Evolutionary conservation across 1,140 invertebrate species (phyloP), one percentile per base, ranked within the genome.

Genomic region (Acromyrmex charruanus): DNA sequence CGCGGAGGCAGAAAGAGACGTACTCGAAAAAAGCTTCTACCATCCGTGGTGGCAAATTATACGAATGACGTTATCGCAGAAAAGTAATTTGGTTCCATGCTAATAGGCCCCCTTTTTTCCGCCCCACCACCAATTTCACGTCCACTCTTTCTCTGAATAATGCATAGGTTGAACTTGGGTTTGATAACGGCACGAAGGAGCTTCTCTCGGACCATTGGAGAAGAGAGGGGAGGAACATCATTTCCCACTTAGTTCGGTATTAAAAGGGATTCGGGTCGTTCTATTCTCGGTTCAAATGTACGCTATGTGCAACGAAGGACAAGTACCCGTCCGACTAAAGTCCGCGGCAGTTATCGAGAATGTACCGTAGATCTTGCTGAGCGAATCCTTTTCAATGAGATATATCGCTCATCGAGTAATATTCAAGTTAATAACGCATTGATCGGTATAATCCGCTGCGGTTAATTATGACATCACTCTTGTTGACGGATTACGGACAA

Each of bases 81-180:
- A 93, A 93, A 93, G 94, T 94, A 94, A 94, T 94, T 94, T 94
- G 92, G 92, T 91, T 92, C 91, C 88, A 94, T 94, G 93, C 93
- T 94, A 94, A 94, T 94, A 94, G 93, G 91, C 77, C 80, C 85
- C 65, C 72, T 49, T 77, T 69, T 74, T 72, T 65, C 66, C 85
- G 16, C 51, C 65, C 80, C 72, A 65, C 79, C 63, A 74, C 72
- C 65, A 58, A 74, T 74, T 58, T 53, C 63, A 31, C 82, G 53
- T 72, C 86, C 65, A 74, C 65, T 90, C 84, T 90, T 77, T 91
- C 82, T 55, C 89, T 94, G 93, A 94, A 94, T 94, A 94, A 94
- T 94, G 92, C 93, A 94, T 94, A 79, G 91, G 87, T 92, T 91
- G 89, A 94, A 93, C 92, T 94, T 91, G 85, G 89, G 88, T 92